Percentiles rank a stretch among this genome's conserved stretches.
These are phyloP conservation scores for Doris montereyensis DNA, from an alignment of 2,888 invertebrate species.

Conservation along the genomic window DNA sequence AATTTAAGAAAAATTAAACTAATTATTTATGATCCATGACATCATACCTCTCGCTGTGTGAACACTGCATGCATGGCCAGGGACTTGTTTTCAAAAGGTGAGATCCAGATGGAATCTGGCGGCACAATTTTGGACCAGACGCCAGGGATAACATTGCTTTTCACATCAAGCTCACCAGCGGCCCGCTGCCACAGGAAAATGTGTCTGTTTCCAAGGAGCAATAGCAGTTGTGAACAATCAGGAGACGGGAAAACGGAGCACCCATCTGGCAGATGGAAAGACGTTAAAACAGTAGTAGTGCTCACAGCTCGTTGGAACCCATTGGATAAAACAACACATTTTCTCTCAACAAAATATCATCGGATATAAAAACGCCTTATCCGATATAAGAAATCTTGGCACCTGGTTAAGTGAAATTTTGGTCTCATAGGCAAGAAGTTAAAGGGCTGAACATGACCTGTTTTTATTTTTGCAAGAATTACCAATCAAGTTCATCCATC, in stretches of 20 bases:
- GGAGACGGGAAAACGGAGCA: conserved; percentile 56
- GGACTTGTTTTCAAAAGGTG: conserved; percentile 52
- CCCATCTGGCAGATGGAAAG: conserved; percentile 39
- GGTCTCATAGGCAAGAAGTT: too few species aligned
- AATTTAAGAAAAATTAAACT: background rate
- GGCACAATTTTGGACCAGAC: conserved; percentile 59
- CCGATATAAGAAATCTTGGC: background rate
- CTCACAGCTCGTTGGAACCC: too few species aligned
- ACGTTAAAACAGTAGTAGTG: too few species aligned
- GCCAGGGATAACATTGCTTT: conserved; percentile 56
- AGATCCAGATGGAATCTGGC: conserved; percentile 56
- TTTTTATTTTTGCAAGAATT: too few species aligned
- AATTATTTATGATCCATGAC: background rate
- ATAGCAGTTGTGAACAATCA: conserved; percentile 59
- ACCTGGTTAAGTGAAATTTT: too few species aligned
- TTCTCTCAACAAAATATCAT: background rate
- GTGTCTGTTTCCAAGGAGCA: conserved; percentile 52
- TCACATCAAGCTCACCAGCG: conserved; percentile 49
- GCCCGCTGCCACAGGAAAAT: conserved; percentile 65
- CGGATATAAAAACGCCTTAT: background rate
- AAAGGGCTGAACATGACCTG: too few species aligned
- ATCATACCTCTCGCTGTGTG: conserved; percentile 56
- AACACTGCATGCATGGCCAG: conserved; percentile 56
- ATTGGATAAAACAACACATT: too few species aligned
- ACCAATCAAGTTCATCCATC: too few species aligned